phyloP scores from a whole-genome alignment of 2,113 vertebrate species.

The Alces alces region DNA sequence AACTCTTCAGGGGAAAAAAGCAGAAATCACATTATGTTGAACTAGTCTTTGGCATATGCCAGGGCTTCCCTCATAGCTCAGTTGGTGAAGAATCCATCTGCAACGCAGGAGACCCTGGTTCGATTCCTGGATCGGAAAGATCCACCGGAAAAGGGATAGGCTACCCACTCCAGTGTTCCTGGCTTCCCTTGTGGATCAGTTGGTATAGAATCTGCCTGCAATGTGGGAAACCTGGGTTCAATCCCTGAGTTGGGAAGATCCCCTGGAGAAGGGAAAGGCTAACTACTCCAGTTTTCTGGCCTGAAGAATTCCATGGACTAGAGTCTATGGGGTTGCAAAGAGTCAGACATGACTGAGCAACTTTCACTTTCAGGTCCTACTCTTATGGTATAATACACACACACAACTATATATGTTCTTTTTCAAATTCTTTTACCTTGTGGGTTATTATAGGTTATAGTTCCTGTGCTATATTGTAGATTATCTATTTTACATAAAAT shows the following conservation, averaged over 20 bases:
- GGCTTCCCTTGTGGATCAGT: neutral
- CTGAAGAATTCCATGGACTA: neutral
- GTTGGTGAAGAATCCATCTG: neutral
- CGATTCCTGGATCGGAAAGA: neutral
- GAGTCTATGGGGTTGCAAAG: fast-evolving
- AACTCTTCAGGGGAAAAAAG: neutral
- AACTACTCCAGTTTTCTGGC: neutral
- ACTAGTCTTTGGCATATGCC: neutral
- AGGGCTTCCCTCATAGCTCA: neutral
- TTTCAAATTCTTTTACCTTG: neutral
- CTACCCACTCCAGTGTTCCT: neutral
- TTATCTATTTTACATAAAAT: neutral
- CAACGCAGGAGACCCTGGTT: neutral
- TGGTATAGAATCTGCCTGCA: neutral
- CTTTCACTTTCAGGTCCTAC: neutral
- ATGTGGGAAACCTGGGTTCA: neutral
- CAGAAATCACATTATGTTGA: neutral
- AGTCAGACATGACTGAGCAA: neutral
- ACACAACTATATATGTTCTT: neutral
- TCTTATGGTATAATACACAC: neutral
- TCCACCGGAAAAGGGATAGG: fast-evolving
- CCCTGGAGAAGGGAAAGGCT: neutral
- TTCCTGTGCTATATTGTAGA: neutral
- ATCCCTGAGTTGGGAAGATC: neutral
- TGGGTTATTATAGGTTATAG: neutral